These are phyloP conservation scores for Gymnoscopelus microlampas DNA, from an alignment of 2,797 vertebrate species.

Conservation along the genomic window DNA sequence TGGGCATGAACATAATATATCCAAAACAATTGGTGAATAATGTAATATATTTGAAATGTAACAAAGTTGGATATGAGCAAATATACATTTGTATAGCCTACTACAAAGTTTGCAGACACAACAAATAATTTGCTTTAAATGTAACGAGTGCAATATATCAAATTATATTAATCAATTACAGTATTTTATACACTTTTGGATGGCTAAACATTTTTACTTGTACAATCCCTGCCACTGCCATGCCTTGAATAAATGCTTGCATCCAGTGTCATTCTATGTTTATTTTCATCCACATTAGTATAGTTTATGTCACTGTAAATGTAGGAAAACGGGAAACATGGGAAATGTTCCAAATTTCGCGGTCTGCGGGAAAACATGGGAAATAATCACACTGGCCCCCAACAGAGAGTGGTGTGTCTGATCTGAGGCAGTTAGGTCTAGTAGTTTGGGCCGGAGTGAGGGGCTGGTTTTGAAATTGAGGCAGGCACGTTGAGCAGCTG, in stretches of 20 bases:
- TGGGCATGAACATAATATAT: conserved; percentile 33
- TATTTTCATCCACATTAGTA: too few relatives aligned
- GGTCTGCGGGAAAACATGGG: not conserved
- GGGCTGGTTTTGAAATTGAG: too few relatives aligned
- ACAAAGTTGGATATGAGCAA: conserved; percentile 12
- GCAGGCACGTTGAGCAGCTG: too few relatives aligned
- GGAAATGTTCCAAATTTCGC: too few relatives aligned
- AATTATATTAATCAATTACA: conserved; percentile 27
- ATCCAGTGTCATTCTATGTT: conserved; percentile 22
- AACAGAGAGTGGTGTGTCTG: too few relatives aligned
- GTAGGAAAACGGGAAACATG: too few relatives aligned
- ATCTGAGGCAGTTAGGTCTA: too few relatives aligned
- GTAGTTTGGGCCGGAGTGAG: too few relatives aligned
- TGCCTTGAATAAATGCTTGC: conserved; percentile 72
- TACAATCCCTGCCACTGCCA: conserved; percentile 61
- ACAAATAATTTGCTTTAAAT: not conserved
- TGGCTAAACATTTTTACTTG: conserved; percentile 50
- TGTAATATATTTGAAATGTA: not conserved
- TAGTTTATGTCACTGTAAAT: too few relatives aligned
- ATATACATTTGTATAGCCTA: conserved; percentile 1
- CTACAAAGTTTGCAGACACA: not conserved
- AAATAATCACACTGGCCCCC: too few relatives aligned
- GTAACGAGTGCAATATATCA: conserved; percentile 21
- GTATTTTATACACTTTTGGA: conserved; percentile 63
- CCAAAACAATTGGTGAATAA: conserved; percentile 16